Conservation (phyloP, 2,797 vertebrate species). For the Tragelaphus eurycerus region DNA sequence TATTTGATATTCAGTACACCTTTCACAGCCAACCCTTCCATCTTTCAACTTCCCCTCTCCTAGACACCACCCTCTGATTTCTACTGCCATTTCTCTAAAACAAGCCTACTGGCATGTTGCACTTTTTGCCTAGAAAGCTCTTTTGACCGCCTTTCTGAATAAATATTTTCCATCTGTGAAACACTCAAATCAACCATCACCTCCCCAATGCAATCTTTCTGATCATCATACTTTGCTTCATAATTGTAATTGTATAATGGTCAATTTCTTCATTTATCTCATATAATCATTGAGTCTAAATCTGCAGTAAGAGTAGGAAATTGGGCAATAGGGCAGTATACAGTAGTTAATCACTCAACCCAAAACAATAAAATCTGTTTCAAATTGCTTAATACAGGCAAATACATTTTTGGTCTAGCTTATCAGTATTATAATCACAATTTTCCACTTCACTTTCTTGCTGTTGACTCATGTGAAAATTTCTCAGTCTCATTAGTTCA, state of each 20-base stretch:
- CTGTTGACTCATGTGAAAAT: conserved; percentile 38
- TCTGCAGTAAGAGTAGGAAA: not conserved
- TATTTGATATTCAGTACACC: not conserved
- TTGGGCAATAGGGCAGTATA: not conserved
- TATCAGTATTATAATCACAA: not conserved
- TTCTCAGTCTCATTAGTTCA: conserved; percentile 23
- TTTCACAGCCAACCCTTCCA: not conserved
- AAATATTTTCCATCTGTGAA: not conserved
- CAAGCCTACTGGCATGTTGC: not conserved
- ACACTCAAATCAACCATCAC: not conserved
- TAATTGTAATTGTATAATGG: not conserved
- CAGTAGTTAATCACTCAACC: not conserved
- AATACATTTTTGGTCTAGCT: conserved; percentile 1
- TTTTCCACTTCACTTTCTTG: conserved; percentile 54
- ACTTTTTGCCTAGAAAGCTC: not conserved
- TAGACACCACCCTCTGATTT: not conserved
- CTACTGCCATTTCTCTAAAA: not conserved
- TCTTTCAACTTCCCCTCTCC: not conserved
- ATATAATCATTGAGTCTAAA: not conserved
- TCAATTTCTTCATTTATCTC: conserved; percentile 12
- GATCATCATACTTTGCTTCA: not conserved
- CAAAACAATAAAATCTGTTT: conserved; percentile 23
- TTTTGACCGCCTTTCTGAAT: not conserved
- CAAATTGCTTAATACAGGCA: conserved; percentile 32
- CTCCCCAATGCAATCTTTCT: not conserved